Base-by-base conservation (phyloP, 2,888 invertebrate species). In the Troides aeacus region DNA sequence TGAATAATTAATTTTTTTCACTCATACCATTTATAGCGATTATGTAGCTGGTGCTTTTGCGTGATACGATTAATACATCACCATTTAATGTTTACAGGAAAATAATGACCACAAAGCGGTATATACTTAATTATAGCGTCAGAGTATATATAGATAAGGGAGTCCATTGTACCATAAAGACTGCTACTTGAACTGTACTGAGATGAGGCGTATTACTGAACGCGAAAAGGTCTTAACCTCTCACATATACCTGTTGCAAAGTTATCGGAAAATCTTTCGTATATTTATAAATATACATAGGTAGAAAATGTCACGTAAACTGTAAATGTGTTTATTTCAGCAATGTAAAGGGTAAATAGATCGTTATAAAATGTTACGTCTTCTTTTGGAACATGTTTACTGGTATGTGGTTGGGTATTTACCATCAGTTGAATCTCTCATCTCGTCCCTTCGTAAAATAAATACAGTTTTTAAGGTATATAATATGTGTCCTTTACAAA, bases 111-210 rank as follows among this genome's bases (percentile, higher is more conserved):
- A 5, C 39, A 42, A 39, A 36, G 18, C 18, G 39, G 57, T 53
- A 66, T 59, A 63, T 63, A 53, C 18, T 62, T 66, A 70, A 58
- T 59, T 39, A 70, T 63, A 66, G 66, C 18, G 1, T 39, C 23
- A 24, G 36, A 60, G 50, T 61, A 71, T 57, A 60, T 67, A 61
- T 53, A 62, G 21, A 63, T 18, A 71, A 71, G 70, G 70, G 67
- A 67, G 64, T 39, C 46, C 64, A 67, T 68, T 67, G 42, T 62
- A 67, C 70, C 67, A 62, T 64, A 61, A 64, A 53, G n/a, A 46
- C 58, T 50, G 21, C 62, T 61, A 64, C 60, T 60, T 64, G 21
- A 42, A 66, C 50, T 62, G 53, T 50, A 50, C 36, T 59, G 58
- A 59, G 57, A 66, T 60, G 39, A 30, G 50, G 50, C 36, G 61